A percentile compares a stretch with the other conserved stretches of the same genome.
Evolutionary conservation across 2,113 vertebrate genomes (phyloP).

Genomic region (Fregata magnificens): DNA sequence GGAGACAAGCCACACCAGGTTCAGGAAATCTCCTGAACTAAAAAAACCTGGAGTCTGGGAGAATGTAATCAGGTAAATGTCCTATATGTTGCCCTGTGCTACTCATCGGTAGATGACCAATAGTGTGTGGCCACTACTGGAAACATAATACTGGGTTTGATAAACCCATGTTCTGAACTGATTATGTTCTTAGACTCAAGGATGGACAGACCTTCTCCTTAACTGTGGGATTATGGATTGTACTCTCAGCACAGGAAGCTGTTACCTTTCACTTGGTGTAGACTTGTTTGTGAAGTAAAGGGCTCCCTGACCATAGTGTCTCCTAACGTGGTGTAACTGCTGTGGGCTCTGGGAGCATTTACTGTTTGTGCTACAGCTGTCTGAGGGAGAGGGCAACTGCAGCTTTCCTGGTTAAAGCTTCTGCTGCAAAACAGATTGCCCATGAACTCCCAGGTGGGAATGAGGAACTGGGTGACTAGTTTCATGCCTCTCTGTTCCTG

Average conservation of each 20-base stretch:
- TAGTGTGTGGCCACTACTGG: background rate
- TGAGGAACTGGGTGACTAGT: background rate
- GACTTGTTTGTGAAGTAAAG: background rate
- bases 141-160: background rate
- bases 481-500: background rate
- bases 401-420: background rate
- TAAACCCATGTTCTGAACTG: background rate
- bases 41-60: background rate
- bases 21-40: background rate
- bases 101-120: fast-evolving
- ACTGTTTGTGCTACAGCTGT: background rate
- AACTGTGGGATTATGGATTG: background rate
- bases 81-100: background rate
- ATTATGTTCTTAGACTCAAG: too few species aligned
- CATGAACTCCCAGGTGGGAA: background rate
- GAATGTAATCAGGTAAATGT: background rate
- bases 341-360: background rate
- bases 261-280: background rate
- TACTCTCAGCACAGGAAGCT: background rate
- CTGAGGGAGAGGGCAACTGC: background rate
- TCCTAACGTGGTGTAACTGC: background rate
- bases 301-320: background rate
- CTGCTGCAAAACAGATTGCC: background rate
- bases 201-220: background rate
- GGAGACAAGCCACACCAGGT: background rate